These are phyloP conservation scores for Drosophila suzukii DNA, from an alignment of 1,140 invertebrate genomes.

Conservation along the genomic window DNA sequence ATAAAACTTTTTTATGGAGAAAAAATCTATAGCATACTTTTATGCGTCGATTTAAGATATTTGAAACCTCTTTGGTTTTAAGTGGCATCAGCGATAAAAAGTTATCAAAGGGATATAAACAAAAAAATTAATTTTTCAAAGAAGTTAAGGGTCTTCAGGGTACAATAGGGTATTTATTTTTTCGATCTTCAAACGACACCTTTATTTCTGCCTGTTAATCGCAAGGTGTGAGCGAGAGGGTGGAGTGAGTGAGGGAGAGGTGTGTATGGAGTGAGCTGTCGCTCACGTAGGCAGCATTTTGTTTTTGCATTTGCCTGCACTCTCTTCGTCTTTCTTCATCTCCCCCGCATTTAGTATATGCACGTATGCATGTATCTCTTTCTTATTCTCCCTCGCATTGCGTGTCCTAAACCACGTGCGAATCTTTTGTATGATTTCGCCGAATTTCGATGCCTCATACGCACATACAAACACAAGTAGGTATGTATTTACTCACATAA, in stretches of 20 bases:
- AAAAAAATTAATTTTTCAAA: no score
- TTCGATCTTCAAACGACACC: constrained; percentile 9
- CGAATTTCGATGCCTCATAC: constrained; percentile 29
- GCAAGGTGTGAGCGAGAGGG: constrained; percentile 8
- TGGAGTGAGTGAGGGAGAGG: constrained; percentile 5
- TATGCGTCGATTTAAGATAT: no score
- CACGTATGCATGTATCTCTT: not conserved
- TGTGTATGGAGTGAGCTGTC: constrained; percentile 25
- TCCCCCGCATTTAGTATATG: not conserved
- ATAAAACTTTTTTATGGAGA: no score
- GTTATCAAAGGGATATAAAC: no score
- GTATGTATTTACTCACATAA: constrained; percentile 12
- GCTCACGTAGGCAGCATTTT: constrained; percentile 76
- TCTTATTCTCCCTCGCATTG: constrained; percentile 5
- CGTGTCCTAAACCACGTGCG: constrained; percentile 59
- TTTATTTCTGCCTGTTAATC: constrained; percentile 5
- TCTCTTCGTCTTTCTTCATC: constrained; percentile 2
- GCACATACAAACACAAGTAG: not conserved
- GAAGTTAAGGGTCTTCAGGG: no score
- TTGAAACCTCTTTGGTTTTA: no score
- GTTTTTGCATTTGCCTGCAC: constrained; percentile 40
- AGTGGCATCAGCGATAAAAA: no score
- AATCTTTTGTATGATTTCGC: constrained; percentile 37
- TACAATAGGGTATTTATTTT: constrained; percentile 3
- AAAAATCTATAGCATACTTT: no score